Percentiles rank a stretch among this genome's conserved stretches.
These are phyloP conservation scores for Ciconia stormi DNA, from an alignment of 2,113 vertebrate species.

Conservation along the genomic window DNA sequence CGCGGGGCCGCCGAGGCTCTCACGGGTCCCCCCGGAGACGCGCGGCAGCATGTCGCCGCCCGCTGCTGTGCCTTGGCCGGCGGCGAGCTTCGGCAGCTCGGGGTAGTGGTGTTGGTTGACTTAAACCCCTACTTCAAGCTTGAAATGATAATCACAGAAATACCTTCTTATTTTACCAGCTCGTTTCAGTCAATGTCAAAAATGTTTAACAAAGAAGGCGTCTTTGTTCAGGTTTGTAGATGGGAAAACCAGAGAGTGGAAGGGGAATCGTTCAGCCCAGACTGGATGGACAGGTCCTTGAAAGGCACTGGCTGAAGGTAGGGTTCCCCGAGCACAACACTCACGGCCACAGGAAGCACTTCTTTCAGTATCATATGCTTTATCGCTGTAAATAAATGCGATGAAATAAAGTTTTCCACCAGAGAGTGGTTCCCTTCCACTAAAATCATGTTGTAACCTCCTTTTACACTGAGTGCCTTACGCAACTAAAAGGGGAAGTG, in stretches of 20 bases:
- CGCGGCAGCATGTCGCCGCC: rapidly evolving
- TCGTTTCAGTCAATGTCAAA: background rate
- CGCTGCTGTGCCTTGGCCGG: no score
- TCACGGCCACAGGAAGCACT: rapidly evolving
- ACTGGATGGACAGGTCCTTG: no score
- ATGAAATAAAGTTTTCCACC: background rate
- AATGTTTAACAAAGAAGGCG: background rate
- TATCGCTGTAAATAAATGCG: background rate
- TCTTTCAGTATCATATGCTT: background rate
- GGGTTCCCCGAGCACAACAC: background rate
- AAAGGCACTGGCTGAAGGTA: background rate
- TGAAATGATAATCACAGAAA: background rate
- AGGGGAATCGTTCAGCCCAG: no score
- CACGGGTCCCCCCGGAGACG: background rate
- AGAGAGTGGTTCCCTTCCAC: background rate
- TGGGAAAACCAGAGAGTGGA: background rate
- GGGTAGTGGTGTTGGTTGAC: rapidly evolving
- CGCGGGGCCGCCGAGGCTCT: background rate
- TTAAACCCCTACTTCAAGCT: background rate
- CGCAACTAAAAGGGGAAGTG: background rate
- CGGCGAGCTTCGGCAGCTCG: background rate
- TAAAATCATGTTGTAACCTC: background rate
- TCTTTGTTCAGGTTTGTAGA: background rate
- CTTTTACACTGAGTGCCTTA: background rate
- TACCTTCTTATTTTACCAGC: background rate